Base-by-base conservation (phyloP, 2,888 invertebrate species). In the Toxonevra muliebris region DNA sequence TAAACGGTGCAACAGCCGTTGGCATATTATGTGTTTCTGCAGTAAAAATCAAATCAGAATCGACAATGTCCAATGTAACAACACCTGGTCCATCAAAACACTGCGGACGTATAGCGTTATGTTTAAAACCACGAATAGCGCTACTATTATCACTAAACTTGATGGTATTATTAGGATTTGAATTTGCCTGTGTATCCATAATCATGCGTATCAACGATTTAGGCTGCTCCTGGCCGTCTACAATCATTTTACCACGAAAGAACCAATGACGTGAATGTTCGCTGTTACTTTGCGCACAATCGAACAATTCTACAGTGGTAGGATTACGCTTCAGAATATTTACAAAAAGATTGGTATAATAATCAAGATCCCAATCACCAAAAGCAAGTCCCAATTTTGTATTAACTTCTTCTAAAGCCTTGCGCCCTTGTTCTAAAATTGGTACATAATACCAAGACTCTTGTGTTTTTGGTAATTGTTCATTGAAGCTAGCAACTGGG, bases 241-340 rank as follows among this genome's bases (percentile, higher is more conserved):
- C 87, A 60, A 94, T 85, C 87, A 97, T 90, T 80, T 90, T 90
- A 0, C 97, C 97, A 87, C 95, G 95, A 86, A 98, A 98, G 87
- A 98, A 98, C 98, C 98, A 98, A 87, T 99, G 98, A 7, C 98
- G 89, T 70, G 97, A 97, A 85, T 99, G 98, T 84, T 99, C 98
- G 84, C 97, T 97, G 84, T 98, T 98, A 42, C 96, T 96, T 85
- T 99, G 98, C 3, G 98, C 98, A 75, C 98, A 89, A 87, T 98
- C 98, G 86, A 98, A 98, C 78, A 97, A 92, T 84, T 99, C 98
- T 0, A 98, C 97, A 81, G 95, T 97, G 0, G 98, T 98, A 19
- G 98, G 98, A 86, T 98, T 95, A 65, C 97, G 88, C 77, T 93
- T 91, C 20, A 97, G 85, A 75, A 93, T 90, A 71, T 93, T 89